A percentile compares a stretch with the other conserved stretches of the same genome.
phyloP scores from a whole-genome alignment of 2,888 invertebrate species.

The Caenorhabditis panamensis region DNA sequence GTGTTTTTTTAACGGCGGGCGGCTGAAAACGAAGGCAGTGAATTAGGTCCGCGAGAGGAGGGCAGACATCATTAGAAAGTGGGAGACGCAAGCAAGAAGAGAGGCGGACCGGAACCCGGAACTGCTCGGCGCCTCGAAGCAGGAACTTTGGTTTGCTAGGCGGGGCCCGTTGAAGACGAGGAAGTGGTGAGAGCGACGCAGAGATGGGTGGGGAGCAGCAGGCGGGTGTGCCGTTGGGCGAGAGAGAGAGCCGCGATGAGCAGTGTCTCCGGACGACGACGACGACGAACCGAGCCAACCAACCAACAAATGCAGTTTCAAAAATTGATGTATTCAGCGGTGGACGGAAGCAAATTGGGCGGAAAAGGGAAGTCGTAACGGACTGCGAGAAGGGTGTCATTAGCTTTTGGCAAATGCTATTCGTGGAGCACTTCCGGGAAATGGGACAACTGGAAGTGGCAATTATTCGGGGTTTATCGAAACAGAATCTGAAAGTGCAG shows the following conservation, averaged over 20 bases:
- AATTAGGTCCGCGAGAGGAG: constrained; percentile 41
- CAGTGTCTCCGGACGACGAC: constrained; percentile 6
- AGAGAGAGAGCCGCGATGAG: not conserved
- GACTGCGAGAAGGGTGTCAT: constrained; percentile 1
- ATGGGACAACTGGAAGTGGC: not conserved
- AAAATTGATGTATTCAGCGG: constrained; percentile 29
- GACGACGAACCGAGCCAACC: no score
- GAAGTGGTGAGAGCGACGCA: constrained; percentile 35
- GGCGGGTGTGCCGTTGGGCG: constrained; percentile 3
- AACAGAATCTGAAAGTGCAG: not conserved
- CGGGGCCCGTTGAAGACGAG: constrained; percentile 25
- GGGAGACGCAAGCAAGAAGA: constrained; percentile 23
- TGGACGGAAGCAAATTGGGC: constrained; percentile 23
- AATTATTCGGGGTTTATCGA: not conserved
- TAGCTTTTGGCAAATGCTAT: not conserved
- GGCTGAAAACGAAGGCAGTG: constrained; percentile 52
- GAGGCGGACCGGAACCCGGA: constrained; percentile 55
- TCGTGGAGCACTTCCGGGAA: not conserved
- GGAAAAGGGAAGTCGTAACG: constrained; percentile 20
- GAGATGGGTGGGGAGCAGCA: constrained; percentile 2
- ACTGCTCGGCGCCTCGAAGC: constrained; percentile 53
- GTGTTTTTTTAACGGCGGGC: constrained; percentile 46
- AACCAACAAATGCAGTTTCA: constrained; percentile 20
- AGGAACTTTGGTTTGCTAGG: constrained; percentile 56
- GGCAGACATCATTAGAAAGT: constrained; percentile 32